A percentile compares a stretch with the other conserved stretches of the same genome.
phyloP scores from a whole-genome alignment of 2,888 invertebrate species.

The Aphidoletes aphidimyza region DNA sequence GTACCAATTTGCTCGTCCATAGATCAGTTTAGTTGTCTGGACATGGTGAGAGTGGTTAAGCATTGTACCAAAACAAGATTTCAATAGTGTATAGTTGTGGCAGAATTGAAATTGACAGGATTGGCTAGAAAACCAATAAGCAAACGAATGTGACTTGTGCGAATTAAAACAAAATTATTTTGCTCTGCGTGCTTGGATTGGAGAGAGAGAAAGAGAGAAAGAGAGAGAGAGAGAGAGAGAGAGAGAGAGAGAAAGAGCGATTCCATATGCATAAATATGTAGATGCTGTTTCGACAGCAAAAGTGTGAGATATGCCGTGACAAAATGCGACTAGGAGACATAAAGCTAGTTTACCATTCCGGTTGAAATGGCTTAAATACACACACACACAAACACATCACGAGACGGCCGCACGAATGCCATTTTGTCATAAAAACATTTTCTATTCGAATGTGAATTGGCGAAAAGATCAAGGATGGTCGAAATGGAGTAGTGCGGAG shows the following conservation, averaged over 20 bases:
- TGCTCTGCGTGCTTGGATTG: too few species aligned
- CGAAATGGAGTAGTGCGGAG: too few species aligned
- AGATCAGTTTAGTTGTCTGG: too few species aligned
- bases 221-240: too few species aligned
- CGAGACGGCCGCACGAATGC: too few species aligned
- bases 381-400: too few species aligned
- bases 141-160: conserved; percentile 31
- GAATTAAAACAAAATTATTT: conserved; percentile 28
- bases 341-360: conserved; percentile 1
- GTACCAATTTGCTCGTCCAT: too few species aligned
- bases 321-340: not conserved
- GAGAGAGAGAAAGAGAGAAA: too few species aligned
- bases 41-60: too few species aligned
- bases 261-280: not conserved
- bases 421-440: conserved; percentile 26
- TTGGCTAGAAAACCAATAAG: conserved; percentile 42
- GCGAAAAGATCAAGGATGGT: conserved; percentile 22
- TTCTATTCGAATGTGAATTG: not conserved
- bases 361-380: conserved; percentile 7
- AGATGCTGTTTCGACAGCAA: too few species aligned
- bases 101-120: conserved; percentile 35
- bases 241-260: too few species aligned
- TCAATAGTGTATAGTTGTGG: not conserved
- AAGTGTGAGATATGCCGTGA: not conserved
- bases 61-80: conserved; percentile 20